Conservation (phyloP, 2,113 vertebrate genomes). For the Trinectes maculatus region DNA sequence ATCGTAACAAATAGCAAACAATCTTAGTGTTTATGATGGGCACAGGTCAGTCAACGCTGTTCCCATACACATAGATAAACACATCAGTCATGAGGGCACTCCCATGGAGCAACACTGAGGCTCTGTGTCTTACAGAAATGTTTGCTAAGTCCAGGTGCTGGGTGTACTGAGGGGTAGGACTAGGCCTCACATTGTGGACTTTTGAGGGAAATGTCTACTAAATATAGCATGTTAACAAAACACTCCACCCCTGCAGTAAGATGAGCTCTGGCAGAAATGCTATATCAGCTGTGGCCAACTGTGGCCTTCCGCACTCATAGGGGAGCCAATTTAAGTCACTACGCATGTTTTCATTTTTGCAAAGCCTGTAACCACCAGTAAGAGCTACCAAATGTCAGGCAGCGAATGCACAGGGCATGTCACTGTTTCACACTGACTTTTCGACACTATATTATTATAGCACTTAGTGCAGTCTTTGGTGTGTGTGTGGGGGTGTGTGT, state of each 20-base stretch:
- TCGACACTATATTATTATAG: slow-evolving; percentile 19
- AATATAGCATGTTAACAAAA: slow-evolving; percentile 69
- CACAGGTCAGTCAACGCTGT: background rate
- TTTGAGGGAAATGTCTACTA: slow-evolving; percentile 56
- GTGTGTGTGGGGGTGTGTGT: too few species aligned
- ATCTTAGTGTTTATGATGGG: background rate
- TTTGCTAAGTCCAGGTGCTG: slow-evolving; percentile 46
- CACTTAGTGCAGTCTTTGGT: slow-evolving; percentile 25
- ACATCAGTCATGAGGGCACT: slow-evolving; percentile 1
- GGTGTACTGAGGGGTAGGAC: slow-evolving; percentile 21
- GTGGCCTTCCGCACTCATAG: slow-evolving; percentile 41
- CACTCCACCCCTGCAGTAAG: slow-evolving; percentile 57
- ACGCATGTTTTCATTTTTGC: slow-evolving; percentile 30
- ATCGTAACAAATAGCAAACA: background rate
- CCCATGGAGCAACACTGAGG: background rate
- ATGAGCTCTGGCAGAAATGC: slow-evolving; percentile 49
- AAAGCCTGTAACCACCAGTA: slow-evolving; percentile 61
- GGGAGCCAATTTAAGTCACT: slow-evolving; percentile 51
- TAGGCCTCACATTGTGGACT: slow-evolving; percentile 44
- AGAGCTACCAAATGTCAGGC: slow-evolving; percentile 69
- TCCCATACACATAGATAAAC: slow-evolving; percentile 1
- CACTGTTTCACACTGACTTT: slow-evolving; percentile 15
- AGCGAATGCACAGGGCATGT: slow-evolving; percentile 13
- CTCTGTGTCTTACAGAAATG: slow-evolving; percentile 20
- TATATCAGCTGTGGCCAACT: slow-evolving; percentile 62